phyloP scores from a whole-genome alignment of 1,140 invertebrate species.

The Hormaphis cornu region DNA sequence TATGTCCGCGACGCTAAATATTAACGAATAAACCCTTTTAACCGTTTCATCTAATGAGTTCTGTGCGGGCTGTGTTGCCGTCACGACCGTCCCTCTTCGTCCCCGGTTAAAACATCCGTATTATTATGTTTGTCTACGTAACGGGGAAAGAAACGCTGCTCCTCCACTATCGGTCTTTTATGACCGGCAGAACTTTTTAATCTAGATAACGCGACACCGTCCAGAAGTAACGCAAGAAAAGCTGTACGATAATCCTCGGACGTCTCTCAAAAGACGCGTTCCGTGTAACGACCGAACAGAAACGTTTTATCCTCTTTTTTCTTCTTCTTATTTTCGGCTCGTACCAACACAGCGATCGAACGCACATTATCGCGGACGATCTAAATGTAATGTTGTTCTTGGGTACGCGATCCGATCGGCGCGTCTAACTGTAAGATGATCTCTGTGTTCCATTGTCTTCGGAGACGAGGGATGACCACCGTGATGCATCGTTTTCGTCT shows the following conservation, averaged over 20 bases:
- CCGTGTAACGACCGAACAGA: slow-evolving; percentile 19
- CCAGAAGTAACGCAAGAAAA: slow-evolving; percentile 19
- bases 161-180: slow-evolving; percentile 9
- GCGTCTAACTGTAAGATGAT: too few relatives aligned
- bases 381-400: too few relatives aligned
- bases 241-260: slow-evolving; percentile 24
- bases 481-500: too few relatives aligned
- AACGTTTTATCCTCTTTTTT: neutral
- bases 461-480: too few relatives aligned
- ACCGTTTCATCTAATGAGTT: slow-evolving; percentile 20
- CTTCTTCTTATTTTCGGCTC: too few relatives aligned
- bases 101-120: neutral
- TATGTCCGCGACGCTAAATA: neutral
- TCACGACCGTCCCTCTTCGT: neutral
- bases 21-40: slow-evolving; percentile 1
- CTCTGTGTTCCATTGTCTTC: too few relatives aligned
- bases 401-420: too few relatives aligned
- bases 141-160: neutral
- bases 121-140: neutral
- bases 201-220: slow-evolving; percentile 30
- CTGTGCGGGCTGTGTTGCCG: neutral
- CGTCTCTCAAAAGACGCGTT: slow-evolving; percentile 27
- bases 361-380: too few relatives aligned
- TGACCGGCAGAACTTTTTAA: slow-evolving; percentile 24
- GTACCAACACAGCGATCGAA: too few relatives aligned